Percentiles rank a stretch among this genome's conserved stretches.
Conservation (phyloP, 2,888 invertebrate species). For the Norana najaformis region DNA sequence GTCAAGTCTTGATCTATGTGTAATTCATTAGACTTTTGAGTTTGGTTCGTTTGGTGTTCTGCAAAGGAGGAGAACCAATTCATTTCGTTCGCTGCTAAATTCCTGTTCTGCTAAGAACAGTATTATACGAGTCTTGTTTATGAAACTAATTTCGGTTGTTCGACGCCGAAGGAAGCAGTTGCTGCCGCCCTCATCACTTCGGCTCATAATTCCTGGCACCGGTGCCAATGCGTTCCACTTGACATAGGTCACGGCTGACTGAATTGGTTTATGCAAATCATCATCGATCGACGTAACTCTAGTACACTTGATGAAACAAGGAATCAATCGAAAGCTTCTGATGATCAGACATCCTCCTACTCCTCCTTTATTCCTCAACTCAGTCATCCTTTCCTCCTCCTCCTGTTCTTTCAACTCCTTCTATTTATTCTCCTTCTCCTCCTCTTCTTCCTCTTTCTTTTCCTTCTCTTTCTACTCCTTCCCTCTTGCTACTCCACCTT, state of each 20-base stretch:
- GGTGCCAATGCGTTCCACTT: slow-evolving; percentile 33
- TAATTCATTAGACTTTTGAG: neutral
- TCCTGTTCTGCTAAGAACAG: neutral
- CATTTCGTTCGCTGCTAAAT: neutral
- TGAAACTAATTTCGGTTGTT: slow-evolving; percentile 13
- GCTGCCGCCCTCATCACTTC: neutral
- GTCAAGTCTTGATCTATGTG: neutral
- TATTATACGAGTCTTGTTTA: slow-evolving; percentile 7
- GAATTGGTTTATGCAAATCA: slow-evolving; percentile 38
- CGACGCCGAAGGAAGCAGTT: neutral
- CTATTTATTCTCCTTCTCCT: neutral
- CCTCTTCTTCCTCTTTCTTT: neutral
- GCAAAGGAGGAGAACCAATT: neutral
- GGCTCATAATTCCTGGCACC: slow-evolving; percentile 22
- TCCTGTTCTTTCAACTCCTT: neutral
- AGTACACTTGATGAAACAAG: slow-evolving; percentile 25
- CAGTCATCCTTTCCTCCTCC: neutral
- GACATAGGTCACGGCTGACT: slow-evolving; percentile 36
- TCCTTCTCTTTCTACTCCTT: neutral
- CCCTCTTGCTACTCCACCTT: neutral
- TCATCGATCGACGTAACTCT: slow-evolving; percentile 22
- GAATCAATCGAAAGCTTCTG: slow-evolving; percentile 5
- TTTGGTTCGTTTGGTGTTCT: neutral
- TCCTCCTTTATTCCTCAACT: neutral
- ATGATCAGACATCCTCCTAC: slow-evolving; percentile 6